These are phyloP conservation scores for Theristus sp. DNA, from an alignment of 2,888 invertebrate genomes.

Conservation along the genomic window DNA sequence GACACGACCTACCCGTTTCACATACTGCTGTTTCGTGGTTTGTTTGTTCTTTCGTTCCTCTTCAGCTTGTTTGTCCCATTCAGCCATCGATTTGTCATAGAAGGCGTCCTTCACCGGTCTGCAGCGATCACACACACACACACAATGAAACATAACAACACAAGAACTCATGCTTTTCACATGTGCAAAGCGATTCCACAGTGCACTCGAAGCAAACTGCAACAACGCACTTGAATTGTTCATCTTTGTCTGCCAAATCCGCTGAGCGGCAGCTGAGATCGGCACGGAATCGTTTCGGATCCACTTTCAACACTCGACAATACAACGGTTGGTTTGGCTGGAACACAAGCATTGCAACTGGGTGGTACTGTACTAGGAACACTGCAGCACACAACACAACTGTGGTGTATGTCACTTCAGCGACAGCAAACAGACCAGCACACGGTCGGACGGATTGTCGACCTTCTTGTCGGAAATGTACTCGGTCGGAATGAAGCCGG, in stretches of 20 bases:
- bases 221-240: slow-evolving; percentile 54
- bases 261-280: slow-evolving; percentile 83
- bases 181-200: neutral
- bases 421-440: slow-evolving; percentile 56
- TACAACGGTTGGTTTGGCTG: slow-evolving; percentile 29
- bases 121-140: neutral
- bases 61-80: slow-evolving; percentile 55
- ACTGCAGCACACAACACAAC: too few relatives aligned
- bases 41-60: slow-evolving; percentile 50
- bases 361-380: neutral
- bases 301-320: slow-evolving; percentile 69
- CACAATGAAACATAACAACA: slow-evolving; percentile 10
- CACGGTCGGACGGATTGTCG: slow-evolving; percentile 74
- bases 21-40: too few relatives aligned
- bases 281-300: slow-evolving; percentile 60
- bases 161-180: too few relatives aligned
- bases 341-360: neutral
- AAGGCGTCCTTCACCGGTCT: slow-evolving; percentile 33
- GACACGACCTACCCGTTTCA: slow-evolving; percentile 43
- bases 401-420: too few relatives aligned
- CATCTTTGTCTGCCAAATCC: slow-evolving; percentile 70
- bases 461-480: slow-evolving; percentile 71
- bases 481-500: slow-evolving; percentile 78
- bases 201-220: neutral
- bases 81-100: slow-evolving; percentile 69